Conservation (phyloP, 2,113 vertebrate species). For the Cyanoramphus novaezelandiae region DNA sequence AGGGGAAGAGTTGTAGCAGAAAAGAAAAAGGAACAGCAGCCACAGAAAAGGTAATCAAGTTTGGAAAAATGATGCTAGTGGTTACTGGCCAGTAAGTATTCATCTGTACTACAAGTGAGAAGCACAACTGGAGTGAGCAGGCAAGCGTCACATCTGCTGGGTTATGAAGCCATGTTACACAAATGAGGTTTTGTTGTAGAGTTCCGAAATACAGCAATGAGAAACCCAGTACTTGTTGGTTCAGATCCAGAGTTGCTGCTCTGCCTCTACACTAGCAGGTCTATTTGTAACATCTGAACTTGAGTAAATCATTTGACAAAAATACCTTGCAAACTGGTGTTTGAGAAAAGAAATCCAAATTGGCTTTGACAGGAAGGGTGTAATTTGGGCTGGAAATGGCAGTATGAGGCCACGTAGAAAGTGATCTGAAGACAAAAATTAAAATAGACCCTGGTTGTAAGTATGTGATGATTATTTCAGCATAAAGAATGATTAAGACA, state of each 20-base stretch:
- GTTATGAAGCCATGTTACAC: conserved; percentile 64
- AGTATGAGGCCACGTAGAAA: conserved; percentile 59
- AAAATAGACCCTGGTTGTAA: conserved; percentile 54
- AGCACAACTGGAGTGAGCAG: conserved; percentile 23
- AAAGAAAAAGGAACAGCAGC: not conserved
- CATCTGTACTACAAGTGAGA: conserved; percentile 57
- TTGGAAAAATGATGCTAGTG: conserved; percentile 34
- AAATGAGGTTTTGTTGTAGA: conserved; percentile 57
- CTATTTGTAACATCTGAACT: conserved; percentile 32
- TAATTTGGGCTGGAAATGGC: conserved; percentile 56
- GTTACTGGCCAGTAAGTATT: conserved; percentile 54
- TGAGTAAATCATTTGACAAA: conserved; percentile 36
- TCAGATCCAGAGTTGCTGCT: not conserved
- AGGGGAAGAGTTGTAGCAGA: not conserved
- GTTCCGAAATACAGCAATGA: conserved; percentile 54
- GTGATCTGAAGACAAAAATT: conserved; percentile 61
- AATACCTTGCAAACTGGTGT: conserved; percentile 48
- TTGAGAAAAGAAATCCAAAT: conserved; percentile 70
- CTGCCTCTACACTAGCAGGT: not conserved
- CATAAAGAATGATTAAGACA: conserved; percentile 58
- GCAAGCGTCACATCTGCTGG: conserved; percentile 34
- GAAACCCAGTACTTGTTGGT: conserved; percentile 40
- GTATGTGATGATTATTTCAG: conserved; percentile 64
- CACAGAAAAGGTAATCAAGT: conserved; percentile 2
- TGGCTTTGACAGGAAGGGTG: conserved; percentile 48